These are phyloP conservation scores for Eilema depressum DNA, from an alignment of 2,888 invertebrate genomes.

Conservation along the genomic window DNA sequence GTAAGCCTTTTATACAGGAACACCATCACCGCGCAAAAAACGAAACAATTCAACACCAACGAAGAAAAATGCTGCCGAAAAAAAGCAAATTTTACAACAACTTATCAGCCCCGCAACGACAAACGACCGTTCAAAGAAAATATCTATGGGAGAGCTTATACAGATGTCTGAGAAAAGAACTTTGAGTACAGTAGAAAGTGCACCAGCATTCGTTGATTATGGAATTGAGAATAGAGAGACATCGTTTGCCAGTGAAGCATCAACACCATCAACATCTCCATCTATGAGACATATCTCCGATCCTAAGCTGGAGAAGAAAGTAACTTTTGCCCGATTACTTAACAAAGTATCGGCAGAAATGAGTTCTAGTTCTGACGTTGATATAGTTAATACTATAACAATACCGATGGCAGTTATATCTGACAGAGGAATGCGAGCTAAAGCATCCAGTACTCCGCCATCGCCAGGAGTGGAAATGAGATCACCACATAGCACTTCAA, in stretches of 20 bases:
- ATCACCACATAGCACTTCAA: conserved; percentile 90
- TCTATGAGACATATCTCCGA: conserved; percentile 87
- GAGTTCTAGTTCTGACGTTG: conserved; percentile 91
- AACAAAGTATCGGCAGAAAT: conserved; percentile 93
- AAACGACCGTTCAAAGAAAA: conserved; percentile 88
- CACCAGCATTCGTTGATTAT: conserved; percentile 81
- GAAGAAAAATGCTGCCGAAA: conserved; percentile 92
- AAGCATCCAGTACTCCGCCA: conserved; percentile 87
- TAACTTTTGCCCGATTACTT: conserved; percentile 91
- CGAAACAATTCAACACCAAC: conserved; percentile 93
- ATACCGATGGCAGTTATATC: conserved; percentile 82
- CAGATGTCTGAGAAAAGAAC: conserved; percentile 90
- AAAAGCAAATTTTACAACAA: conserved; percentile 93
- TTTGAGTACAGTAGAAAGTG: conserved; percentile 80
- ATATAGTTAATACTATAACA: conserved; percentile 85
- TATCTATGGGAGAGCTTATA: conserved; percentile 91
- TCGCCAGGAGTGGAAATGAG: conserved; percentile 89
- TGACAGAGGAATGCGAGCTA: conserved; percentile 74
- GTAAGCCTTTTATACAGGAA: conserved; percentile 83
- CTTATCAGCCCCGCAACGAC: conserved; percentile 90
- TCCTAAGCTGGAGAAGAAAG: conserved; percentile 92
- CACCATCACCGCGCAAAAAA: conserved; percentile 92
- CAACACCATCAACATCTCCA: conserved; percentile 85
- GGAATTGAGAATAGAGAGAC: conserved; percentile 87
- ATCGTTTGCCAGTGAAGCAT: conserved; percentile 86